These are phyloP conservation scores for Balaeniceps rex DNA, from an alignment of 2,113 vertebrate species.

Conservation along the genomic window DNA sequence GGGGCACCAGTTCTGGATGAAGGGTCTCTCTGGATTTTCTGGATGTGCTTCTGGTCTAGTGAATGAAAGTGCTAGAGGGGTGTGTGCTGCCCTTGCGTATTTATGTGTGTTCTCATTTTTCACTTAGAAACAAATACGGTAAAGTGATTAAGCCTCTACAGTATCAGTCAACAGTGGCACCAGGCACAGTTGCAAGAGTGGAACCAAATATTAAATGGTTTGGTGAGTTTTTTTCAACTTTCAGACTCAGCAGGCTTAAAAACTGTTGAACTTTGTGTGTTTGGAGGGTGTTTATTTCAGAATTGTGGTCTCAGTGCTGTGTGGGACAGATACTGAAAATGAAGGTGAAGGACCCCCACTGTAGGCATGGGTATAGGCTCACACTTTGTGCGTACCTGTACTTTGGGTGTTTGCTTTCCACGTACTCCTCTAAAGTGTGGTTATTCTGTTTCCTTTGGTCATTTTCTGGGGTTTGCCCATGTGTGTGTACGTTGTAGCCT, in stretches of 20 bases:
- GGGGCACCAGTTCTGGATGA: not conserved
- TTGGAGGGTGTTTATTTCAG: not conserved
- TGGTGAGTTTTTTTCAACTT: constrained; percentile 73
- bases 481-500: fast-evolving
- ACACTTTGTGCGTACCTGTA: fast-evolving
- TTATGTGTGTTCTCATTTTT: not conserved
- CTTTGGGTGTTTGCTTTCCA: not conserved
- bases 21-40: not conserved
- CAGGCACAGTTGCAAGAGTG: constrained; percentile 92
- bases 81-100: not conserved
- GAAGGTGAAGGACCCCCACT: not conserved
- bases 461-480: not conserved
- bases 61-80: not conserved
- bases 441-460: not conserved
- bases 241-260: not conserved
- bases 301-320: not conserved
- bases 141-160: constrained; percentile 90
- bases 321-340: not conserved
- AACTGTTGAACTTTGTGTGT: not conserved
- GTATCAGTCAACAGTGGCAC: constrained; percentile 87
- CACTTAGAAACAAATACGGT: constrained; percentile 82
- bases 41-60: not conserved
- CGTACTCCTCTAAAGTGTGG: fast-evolving
- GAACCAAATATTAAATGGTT: constrained; percentile 99
- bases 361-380: not conserved